phyloP scores from a whole-genome alignment of 2,113 vertebrate species.

The Hippocampus abdominalis region DNA sequence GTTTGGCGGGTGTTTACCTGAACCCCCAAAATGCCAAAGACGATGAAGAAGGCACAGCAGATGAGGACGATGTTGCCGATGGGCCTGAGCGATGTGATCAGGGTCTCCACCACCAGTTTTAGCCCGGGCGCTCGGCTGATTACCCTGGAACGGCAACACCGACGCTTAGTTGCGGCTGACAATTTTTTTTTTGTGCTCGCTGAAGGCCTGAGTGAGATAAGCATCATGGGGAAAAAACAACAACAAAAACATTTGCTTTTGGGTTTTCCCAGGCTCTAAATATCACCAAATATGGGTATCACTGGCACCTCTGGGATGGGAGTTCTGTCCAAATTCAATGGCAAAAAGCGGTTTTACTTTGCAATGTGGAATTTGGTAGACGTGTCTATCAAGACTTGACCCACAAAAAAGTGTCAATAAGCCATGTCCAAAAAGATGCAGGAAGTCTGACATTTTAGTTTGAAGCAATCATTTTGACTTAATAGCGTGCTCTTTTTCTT shows the following conservation, averaged over 20 bases:
- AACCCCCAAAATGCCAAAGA: slow-evolving; percentile 94
- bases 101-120: slow-evolving; percentile 96
- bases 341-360: neutral
- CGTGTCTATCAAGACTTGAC: neutral
- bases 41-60: slow-evolving; percentile 97
- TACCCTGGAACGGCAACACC: slow-evolving; percentile 74
- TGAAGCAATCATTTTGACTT: neutral
- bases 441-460: neutral
- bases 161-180: neutral
- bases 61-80: slow-evolving; percentile 98
- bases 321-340: neutral
- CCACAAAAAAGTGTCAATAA: neutral
- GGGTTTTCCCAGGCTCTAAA: too few species aligned
- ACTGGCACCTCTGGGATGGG: too few species aligned
- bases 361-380: neutral
- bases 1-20: slow-evolving; percentile 73
- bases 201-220: neutral
- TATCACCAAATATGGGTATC: too few species aligned
- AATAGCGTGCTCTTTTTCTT: too few species aligned
- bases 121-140: slow-evolving; percentile 95
- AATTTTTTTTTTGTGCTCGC: neutral
- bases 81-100: slow-evolving; percentile 93
- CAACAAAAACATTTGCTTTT: too few species aligned
- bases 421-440: neutral
- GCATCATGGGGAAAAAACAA: too few species aligned